Percentiles rank a stretch among this genome's conserved stretches.
Conservation (phyloP, 1,140 invertebrate genomes). For the Ips nitidus region DNA sequence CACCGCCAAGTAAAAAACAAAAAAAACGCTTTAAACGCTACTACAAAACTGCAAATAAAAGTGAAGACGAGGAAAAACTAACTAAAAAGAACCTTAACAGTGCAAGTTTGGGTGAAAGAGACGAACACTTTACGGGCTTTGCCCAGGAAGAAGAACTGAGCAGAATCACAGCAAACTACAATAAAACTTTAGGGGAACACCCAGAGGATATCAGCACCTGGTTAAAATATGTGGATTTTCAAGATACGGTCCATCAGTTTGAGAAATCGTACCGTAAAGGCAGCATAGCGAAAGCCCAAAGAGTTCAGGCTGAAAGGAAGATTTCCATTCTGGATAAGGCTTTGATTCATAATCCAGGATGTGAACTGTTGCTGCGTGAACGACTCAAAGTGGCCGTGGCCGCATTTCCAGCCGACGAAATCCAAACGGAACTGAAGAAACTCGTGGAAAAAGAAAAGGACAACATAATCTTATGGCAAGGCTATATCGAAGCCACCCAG, state of each 20-base stretch:
- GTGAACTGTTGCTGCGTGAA: slow-evolving; percentile 53
- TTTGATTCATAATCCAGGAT: slow-evolving; percentile 55
- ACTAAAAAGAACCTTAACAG: slow-evolving; percentile 39
- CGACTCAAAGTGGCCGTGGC: slow-evolving; percentile 56
- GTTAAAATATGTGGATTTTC: slow-evolving; percentile 61
- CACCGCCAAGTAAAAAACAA: slow-evolving; percentile 36
- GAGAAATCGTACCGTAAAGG: slow-evolving; percentile 51
- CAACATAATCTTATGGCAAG: slow-evolving; percentile 60
- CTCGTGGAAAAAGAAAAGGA: slow-evolving; percentile 55
- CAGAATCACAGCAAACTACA: slow-evolving; percentile 56
- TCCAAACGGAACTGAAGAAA: slow-evolving; percentile 53
- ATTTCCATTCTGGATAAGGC: slow-evolving; percentile 61
- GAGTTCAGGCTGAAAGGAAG: slow-evolving; percentile 56
- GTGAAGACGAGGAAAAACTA: slow-evolving; percentile 44
- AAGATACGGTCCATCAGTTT: slow-evolving; percentile 53
- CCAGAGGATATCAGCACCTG: slow-evolving; percentile 58
- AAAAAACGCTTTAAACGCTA: slow-evolving; percentile 50
- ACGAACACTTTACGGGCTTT: slow-evolving; percentile 42
- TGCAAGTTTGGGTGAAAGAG: slow-evolving; percentile 35
- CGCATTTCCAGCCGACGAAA: slow-evolving; percentile 58
- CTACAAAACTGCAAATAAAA: slow-evolving; percentile 43
- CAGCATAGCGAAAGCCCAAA: slow-evolving; percentile 51
- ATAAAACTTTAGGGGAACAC: slow-evolving; percentile 55
- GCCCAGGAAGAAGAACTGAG: slow-evolving; percentile 55
- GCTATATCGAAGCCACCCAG: slow-evolving; percentile 59